Base-by-base conservation (phyloP, 2,888 invertebrate genomes). In the Abscondita cerata region DNA sequence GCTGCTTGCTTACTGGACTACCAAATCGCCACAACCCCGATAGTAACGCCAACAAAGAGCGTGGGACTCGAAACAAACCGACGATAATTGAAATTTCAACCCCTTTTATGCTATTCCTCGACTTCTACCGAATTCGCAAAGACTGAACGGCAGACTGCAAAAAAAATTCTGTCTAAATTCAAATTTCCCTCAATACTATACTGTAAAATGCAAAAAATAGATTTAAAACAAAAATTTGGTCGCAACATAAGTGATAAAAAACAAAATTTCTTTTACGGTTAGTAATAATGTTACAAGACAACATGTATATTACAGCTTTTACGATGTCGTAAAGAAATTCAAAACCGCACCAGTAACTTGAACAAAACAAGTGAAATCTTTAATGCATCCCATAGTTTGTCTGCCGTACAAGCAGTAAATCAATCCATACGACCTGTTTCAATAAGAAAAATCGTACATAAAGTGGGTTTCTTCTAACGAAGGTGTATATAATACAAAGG, bases 71-170 rank as follows among this genome's bases (percentile, higher is more conserved):
- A 48, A 38, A 55, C 48, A 34, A 33, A 51, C 51, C 33, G 47
- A 53, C 41, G 33, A 53, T 53, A 46, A 55, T 55, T 31, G 34
- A 55, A 48, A 55, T 50, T 56, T 19, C 50, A 36, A 56, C 20
- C 56, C 34, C 33, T 36, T 41, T 13, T 33, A 44, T 18, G 19
- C 18, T 34, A 51, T 13, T 51, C 31, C 51, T 51, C 33, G 18
- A 31, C 51, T 36, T 51, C 18, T 12, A 12, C 16, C 44, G 44
- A 44, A 44, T n/a, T 44, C 19, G 11, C 6, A 44, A 44, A 44
- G 16, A 25, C 25, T 25, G 2, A n/a, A n/a, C n/a, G n/a, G n/a
- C n/a, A n/a, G n/a, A n/a, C 6, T 6, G 25, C 25, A 25, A 25
- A 6, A 25, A 25, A 25, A n/a, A n/a, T n/a, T n/a, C 25, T 25